Evolutionary conservation across 2,888 invertebrate species (phyloP).

Genomic region (Aromia moschata): DNA sequence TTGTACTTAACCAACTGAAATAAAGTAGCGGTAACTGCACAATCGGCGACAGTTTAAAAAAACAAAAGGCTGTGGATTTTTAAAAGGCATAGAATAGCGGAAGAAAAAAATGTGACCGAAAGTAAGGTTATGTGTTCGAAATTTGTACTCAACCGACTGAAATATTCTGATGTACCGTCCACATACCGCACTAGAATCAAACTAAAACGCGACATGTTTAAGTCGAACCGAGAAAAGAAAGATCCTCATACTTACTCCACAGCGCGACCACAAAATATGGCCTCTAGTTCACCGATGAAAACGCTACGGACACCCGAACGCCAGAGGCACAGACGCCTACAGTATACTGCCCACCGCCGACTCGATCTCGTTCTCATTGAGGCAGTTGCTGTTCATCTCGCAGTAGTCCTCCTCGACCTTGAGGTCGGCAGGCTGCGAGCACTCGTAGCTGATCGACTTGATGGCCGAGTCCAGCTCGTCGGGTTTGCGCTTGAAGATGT

Average conservation of each 20-base stretch:
- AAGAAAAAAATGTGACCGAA: no score
- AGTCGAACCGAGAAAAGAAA: neutral
- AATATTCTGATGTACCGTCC: no score
- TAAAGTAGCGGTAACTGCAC: no score
- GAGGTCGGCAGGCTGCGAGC: constrained; percentile 41
- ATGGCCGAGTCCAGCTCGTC: constrained; percentile 60
- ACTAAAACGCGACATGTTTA: no score
- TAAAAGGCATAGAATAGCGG: no score
- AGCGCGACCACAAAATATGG: constrained; percentile 8
- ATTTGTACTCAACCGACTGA: no score
- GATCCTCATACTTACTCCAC: constrained; percentile 3
- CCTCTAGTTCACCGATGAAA: constrained; percentile 13
- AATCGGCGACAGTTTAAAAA: no score
- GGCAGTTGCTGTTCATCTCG: constrained; percentile 51
- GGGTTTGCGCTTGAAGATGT: constrained; percentile 48
- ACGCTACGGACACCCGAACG: constrained; percentile 10
- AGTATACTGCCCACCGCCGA: constrained; percentile 61
- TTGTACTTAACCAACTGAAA: no score
- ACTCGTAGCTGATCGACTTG: constrained; percentile 57
- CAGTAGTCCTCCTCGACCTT: constrained; percentile 47
- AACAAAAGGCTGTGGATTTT: no score
- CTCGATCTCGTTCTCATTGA: constrained; percentile 60
- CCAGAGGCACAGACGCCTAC: constrained; percentile 27
- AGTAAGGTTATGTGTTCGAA: no score
- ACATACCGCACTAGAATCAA: no score